Percentiles rank a stretch among this genome's conserved stretches.
Conservation (phyloP, 1,140 invertebrate genomes). For the Drosophila kepulauana region DNA sequence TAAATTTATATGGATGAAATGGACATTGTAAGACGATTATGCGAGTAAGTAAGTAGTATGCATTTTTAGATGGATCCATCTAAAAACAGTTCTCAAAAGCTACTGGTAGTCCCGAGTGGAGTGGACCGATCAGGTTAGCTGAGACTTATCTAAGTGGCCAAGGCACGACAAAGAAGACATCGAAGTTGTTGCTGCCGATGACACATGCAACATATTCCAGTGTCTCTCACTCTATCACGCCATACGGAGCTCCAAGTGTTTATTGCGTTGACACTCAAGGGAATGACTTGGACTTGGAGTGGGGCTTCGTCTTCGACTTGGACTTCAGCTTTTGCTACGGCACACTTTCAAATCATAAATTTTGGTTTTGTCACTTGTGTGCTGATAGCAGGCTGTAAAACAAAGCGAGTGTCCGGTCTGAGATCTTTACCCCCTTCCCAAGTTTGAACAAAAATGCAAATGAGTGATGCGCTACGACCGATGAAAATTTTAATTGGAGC, state of each 20-base stretch:
- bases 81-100: constrained; percentile 11
- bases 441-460: constrained; percentile 64
- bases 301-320: constrained; percentile 1
- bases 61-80: constrained; percentile 53
- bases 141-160: constrained; percentile 69
- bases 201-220: constrained; percentile 69
- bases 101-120: constrained; percentile 5
- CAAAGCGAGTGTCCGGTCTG: constrained; percentile 43
- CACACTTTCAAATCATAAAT: constrained; percentile 81
- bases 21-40: constrained; percentile 66
- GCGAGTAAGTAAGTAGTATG: constrained; percentile 45
- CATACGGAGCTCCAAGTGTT: constrained; percentile 57
- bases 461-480: constrained; percentile 68
- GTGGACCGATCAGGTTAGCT: constrained; percentile 1
- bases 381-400: constrained; percentile 58
- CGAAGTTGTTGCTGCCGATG: constrained; percentile 51
- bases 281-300: constrained; percentile 24
- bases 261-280: constrained; percentile 79
- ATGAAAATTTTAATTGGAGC: constrained; percentile 80
- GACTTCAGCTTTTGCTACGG: constrained; percentile 42
- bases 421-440: not conserved
- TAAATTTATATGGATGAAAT: constrained; percentile 72
- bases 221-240: constrained; percentile 3
- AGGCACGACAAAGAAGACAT: constrained; percentile 65
- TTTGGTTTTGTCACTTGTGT: constrained; percentile 77